These are phyloP conservation scores for Anodontia alba DNA, from an alignment of 2,888 invertebrate species.

Conservation along the genomic window DNA sequence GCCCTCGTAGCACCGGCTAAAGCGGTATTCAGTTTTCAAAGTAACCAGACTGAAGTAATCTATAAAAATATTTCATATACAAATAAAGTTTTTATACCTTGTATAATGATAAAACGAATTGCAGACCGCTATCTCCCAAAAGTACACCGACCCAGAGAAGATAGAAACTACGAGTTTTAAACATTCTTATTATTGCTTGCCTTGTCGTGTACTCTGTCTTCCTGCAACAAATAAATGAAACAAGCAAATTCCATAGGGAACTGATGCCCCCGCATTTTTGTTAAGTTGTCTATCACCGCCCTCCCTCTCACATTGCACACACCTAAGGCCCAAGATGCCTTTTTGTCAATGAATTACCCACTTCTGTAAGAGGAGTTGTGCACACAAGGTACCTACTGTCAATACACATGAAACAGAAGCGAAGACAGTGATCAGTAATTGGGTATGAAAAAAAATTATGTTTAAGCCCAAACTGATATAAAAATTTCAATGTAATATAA, in stretches of 20 bases:
- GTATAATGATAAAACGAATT: conserved; percentile 40
- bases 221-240: neutral
- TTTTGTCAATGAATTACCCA: too few species aligned
- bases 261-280: too few species aligned
- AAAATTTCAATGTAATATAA: too few species aligned
- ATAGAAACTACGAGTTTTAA: conserved; percentile 28
- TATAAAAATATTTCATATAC: neutral
- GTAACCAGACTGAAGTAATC: neutral
- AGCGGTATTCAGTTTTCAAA: too few species aligned
- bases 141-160: conserved; percentile 27
- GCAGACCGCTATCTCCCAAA: conserved; percentile 26
- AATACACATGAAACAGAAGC: neutral
- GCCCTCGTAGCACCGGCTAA: neutral
- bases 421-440: neutral
- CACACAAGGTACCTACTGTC: too few species aligned
- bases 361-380: too few species aligned
- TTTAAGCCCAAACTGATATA: too few species aligned
- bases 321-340: neutral
- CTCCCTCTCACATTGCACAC: too few species aligned
- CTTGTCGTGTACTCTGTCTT: neutral
- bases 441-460: too few species aligned
- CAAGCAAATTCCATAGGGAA: neutral
- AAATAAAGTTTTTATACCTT: conserved; percentile 29
- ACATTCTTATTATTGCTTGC: conserved; percentile 19
- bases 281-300: too few species aligned